Percentiles rank a stretch among this genome's conserved stretches.
phyloP scores from a whole-genome alignment of 2,797 vertebrate species.

The Selene dorsalis region DNA sequence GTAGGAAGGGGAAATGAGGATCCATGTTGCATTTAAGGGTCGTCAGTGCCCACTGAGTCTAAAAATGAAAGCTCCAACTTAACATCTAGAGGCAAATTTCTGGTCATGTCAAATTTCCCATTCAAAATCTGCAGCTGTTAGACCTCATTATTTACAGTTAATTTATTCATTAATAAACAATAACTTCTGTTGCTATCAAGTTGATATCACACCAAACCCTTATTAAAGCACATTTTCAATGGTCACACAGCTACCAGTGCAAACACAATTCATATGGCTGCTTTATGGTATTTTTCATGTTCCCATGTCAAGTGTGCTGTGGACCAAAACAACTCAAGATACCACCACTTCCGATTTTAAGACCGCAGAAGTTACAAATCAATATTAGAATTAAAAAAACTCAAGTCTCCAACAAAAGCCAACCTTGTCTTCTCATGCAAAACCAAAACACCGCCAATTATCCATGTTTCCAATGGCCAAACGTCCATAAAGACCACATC shows the following conservation, averaged over 20 bases:
- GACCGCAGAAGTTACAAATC: neutral
- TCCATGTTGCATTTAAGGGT: constrained; percentile 1
- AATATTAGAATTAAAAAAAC: neutral
- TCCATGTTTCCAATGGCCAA: too few species aligned
- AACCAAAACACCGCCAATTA: neutral
- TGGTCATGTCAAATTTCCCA: too few species aligned
- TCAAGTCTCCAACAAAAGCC: neutral
- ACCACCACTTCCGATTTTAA: neutral
- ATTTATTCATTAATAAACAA: neutral
- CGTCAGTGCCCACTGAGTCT: neutral
- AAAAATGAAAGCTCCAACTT: neutral
- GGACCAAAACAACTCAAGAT: constrained; percentile 1
- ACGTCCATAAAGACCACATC: neutral
- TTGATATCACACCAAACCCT: neutral
- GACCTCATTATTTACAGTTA: neutral
- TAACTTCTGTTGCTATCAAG: neutral
- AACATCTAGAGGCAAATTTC: neutral
- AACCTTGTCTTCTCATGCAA: neutral
- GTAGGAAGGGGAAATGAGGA: constrained; percentile 6
- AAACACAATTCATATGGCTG: neutral
- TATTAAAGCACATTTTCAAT: neutral
- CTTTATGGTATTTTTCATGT: neutral
- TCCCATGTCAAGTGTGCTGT: neutral
- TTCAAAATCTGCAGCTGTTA: neutral
- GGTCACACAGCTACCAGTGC: neutral